These are phyloP conservation scores for Rotaria socialis DNA, from an alignment of 2,888 invertebrate species.

Conservation along the genomic window DNA sequence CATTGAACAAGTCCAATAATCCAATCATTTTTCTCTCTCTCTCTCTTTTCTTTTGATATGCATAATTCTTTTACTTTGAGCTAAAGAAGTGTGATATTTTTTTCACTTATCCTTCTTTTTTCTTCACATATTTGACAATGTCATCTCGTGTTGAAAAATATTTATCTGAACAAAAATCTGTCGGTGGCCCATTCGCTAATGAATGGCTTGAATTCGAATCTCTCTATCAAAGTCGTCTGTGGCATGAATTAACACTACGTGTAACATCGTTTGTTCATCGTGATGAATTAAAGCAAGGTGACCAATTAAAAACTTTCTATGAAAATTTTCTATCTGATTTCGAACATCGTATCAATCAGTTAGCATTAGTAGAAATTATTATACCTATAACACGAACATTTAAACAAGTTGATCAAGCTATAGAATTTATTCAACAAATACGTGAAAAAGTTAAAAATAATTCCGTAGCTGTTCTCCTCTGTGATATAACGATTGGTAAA, in stretches of 20 bases:
- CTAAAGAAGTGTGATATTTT: neutral
- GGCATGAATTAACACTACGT: slow-evolving; percentile 51
- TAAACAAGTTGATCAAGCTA: slow-evolving; percentile 31
- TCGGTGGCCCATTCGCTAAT: slow-evolving; percentile 24
- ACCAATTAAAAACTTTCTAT: slow-evolving; percentile 30
- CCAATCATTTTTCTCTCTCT: too few relatives aligned
- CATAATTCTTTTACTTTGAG: neutral
- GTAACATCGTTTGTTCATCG: slow-evolving; percentile 38
- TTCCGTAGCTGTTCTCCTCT: slow-evolving; percentile 20
- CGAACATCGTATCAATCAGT: slow-evolving; percentile 46
- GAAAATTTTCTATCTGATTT: slow-evolving; percentile 44
- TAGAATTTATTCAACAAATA: slow-evolving; percentile 37
- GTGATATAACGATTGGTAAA: slow-evolving; percentile 39
- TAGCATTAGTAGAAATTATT: slow-evolving; percentile 44
- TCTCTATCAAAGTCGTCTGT: slow-evolving; percentile 33
- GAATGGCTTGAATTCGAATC: slow-evolving; percentile 46
- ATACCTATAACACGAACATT: slow-evolving; percentile 43
- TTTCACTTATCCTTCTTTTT: neutral
- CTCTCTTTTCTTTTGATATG: neutral
- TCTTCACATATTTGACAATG: neutral
- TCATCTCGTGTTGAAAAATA: slow-evolving; percentile 36
- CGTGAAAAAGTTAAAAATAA: slow-evolving; percentile 44
- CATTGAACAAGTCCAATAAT: too few relatives aligned
- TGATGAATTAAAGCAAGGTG: slow-evolving; percentile 37
- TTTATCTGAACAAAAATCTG: slow-evolving; percentile 41